A percentile compares a stretch with the other conserved stretches of the same genome.
Evolutionary conservation across 2,113 vertebrate species (phyloP).

Genomic region (Maccullochella peelii): DNA sequence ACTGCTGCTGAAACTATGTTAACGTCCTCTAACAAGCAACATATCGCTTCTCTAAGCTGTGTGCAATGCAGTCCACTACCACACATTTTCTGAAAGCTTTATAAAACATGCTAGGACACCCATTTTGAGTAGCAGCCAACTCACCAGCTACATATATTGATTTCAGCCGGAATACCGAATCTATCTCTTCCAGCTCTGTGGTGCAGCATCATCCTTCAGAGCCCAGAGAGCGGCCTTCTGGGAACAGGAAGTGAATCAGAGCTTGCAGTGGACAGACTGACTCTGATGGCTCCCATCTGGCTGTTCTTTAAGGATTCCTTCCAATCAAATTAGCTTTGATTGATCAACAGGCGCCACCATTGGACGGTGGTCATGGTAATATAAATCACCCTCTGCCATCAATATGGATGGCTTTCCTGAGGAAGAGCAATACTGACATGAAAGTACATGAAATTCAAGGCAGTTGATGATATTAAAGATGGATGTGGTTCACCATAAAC

Average conservation of each 20-base stretch:
- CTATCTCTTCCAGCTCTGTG: slow-evolving; percentile 59
- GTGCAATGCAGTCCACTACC: background rate
- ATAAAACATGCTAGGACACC: slow-evolving; percentile 24
- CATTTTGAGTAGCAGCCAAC: slow-evolving; percentile 2
- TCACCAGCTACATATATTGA: slow-evolving; percentile 45
- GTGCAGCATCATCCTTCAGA: slow-evolving; percentile 67
- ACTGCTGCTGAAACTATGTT: background rate
- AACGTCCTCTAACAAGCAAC: background rate
- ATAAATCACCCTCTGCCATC: slow-evolving; percentile 70
- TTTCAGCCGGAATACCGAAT: slow-evolving; percentile 43
- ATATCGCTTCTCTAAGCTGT: background rate
- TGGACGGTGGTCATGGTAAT: slow-evolving; percentile 69
- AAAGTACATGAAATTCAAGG: slow-evolving; percentile 42
- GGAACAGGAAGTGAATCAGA: slow-evolving; percentile 82
- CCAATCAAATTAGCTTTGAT: slow-evolving; percentile 80
- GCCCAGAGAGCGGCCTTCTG: slow-evolving; percentile 69
- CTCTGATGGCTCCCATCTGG: slow-evolving; percentile 81
- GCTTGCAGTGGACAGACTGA: slow-evolving; percentile 67
- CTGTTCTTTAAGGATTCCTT: slow-evolving; percentile 76
- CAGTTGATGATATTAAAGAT: slow-evolving; percentile 26
- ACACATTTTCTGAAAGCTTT: slow-evolving; percentile 1
- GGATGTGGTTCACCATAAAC: slow-evolving; percentile 11
- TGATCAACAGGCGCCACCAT: slow-evolving; percentile 78
- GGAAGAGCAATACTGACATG: slow-evolving; percentile 45
- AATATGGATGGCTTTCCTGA: slow-evolving; percentile 51